Evolutionary conservation across 2,888 invertebrate genomes (phyloP), one percentile per base, ranked within the genome.

Genomic region (Rhamphomyia laevipes): DNA sequence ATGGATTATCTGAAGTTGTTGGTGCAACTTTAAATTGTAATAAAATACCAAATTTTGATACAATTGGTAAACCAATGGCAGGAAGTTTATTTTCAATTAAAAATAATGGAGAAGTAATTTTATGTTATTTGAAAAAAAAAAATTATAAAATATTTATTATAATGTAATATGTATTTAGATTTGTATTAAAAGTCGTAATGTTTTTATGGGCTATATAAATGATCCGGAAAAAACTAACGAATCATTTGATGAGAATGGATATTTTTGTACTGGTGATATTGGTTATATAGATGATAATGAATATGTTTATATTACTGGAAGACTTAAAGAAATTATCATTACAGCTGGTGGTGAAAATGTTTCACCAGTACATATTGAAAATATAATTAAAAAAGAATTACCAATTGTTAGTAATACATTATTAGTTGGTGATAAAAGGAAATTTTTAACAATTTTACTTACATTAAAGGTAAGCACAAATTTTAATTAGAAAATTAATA

Each of bases 291-390:
- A 93, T 61, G 72, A 75, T 33, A 76, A 82, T 47, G 85, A 83
- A 42, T 77, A 78, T 59, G 62, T 90, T 0, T 81, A 77, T 54
- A 80, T 90, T 50, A 88, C 86, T 16, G 89, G 89, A 48, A 74
- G 80, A 56, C 73, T 78, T 42, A 80, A 80, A 78, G 94, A 94
- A 65, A 61, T 94, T 27, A 73, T 94, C 21, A 92, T 94, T 57
- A 94, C 94, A 3, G 90, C 93, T n/a, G 94, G 93, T 11, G 94
- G 93, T 7, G 94, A 94, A 72, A 94, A 94, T 67, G 78, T 90
- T 61, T 79, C 93, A 2, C 92, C 94, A 0, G 81, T 87, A 21
- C 77, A 81, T 31, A 87, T 93, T 54, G 94, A 94, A 69, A 82
- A 87, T 57, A 68, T 75, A 30, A 76, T 94, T 7, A 83, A 84